Percentiles rank a stretch among this genome's conserved stretches.
phyloP scores from a whole-genome alignment of 2,888 invertebrate species.

The Oegoconia quadripuncta region DNA sequence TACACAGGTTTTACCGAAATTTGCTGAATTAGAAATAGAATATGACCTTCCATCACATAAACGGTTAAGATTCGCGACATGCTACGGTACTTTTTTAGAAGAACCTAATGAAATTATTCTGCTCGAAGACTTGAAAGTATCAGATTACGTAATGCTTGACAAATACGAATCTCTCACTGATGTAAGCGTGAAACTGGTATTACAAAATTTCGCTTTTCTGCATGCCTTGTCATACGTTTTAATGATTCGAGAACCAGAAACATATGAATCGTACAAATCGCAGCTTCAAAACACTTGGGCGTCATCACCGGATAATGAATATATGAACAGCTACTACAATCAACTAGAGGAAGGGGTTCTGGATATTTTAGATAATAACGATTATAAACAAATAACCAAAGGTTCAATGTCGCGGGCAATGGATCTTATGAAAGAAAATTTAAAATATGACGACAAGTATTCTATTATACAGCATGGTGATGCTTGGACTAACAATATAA shows the following conservation, averaged over 20 bases:
- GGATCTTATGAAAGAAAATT: too few species aligned
- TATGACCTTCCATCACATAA: constrained; percentile 27
- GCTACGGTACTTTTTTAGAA: constrained; percentile 32
- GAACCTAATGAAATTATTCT: constrained; percentile 37
- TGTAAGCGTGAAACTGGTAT: constrained; percentile 21
- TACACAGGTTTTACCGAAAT: constrained; percentile 30
- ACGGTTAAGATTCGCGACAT: constrained; percentile 28
- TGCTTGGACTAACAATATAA: constrained; percentile 29
- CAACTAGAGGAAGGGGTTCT: too few species aligned
- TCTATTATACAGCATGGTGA: constrained; percentile 28
- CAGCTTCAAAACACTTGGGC: neutral
- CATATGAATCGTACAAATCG: constrained; percentile 12
- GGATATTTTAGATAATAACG: too few species aligned
- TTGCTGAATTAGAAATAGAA: constrained; percentile 25
- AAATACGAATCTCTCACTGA: constrained; percentile 16
- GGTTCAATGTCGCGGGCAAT: too few species aligned
- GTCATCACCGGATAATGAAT: neutral
- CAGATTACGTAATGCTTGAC: constrained; percentile 29
- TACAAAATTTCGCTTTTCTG: constrained; percentile 32
- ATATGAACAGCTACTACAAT: neutral
- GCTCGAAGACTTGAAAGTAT: constrained; percentile 35
- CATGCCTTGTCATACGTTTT: constrained; percentile 36
- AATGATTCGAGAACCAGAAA: constrained; percentile 28
- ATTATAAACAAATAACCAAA: too few species aligned
- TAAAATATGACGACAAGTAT: too few species aligned